A percentile compares a stretch with the other conserved stretches of the same genome.
Conservation (phyloP, 2,888 invertebrate genomes). For the Ectemnius lituratus region DNA sequence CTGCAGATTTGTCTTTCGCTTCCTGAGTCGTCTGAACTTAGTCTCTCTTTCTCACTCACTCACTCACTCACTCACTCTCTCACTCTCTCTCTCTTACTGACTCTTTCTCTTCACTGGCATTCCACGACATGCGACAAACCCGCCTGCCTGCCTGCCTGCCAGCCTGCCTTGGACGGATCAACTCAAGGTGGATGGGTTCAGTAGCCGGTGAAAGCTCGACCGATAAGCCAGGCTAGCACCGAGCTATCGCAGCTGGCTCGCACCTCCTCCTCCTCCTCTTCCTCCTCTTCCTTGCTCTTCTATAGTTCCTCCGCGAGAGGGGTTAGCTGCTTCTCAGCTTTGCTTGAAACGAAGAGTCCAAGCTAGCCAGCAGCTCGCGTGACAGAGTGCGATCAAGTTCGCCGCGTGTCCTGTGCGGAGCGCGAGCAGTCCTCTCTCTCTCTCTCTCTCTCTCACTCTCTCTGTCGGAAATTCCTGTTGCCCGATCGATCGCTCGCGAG, state of each 20-base stretch:
- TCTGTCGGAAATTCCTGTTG: slow-evolving; percentile 7
- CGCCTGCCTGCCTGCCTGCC: neutral
- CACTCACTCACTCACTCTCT: neutral
- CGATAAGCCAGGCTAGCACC: slow-evolving; percentile 13
- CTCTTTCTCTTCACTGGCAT: neutral
- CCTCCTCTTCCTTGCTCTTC: neutral
- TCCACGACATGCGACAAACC: slow-evolving; percentile 7
- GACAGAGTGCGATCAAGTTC: slow-evolving; percentile 37
- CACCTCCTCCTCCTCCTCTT: neutral
- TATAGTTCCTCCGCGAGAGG: neutral
- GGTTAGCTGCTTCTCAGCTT: too few species aligned
- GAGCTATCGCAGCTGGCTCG: too few species aligned
- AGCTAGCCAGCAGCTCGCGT: slow-evolving; percentile 19
- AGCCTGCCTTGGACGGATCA: neutral
- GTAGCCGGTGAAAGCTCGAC: slow-evolving; percentile 14
- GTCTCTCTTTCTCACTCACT: slow-evolving; percentile 21
- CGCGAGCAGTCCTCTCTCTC: neutral
- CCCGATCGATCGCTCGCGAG: neutral
- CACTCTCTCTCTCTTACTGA: neutral
- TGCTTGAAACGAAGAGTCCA: too few species aligned
- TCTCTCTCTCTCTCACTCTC: neutral
- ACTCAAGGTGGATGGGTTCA: slow-evolving; percentile 8
- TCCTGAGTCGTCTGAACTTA: slow-evolving; percentile 23
- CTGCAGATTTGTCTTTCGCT: slow-evolving; percentile 61
- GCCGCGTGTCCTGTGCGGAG: neutral